phyloP scores from a whole-genome alignment of 2,797 vertebrate genomes.

The Mormyrus proboscirostris region DNA sequence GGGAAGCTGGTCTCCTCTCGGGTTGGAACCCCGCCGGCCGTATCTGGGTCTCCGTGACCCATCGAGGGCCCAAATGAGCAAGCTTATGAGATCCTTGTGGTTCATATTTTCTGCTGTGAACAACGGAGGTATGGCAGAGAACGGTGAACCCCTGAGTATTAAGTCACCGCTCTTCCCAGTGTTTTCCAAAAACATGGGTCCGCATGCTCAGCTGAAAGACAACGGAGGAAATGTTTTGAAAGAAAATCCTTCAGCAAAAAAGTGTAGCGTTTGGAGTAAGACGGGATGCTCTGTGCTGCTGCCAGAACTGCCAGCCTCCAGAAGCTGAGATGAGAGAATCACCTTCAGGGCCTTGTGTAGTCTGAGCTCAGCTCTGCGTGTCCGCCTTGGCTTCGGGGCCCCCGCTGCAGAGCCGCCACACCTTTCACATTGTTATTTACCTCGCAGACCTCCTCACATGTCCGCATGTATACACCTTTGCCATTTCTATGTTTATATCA shows the following conservation, averaged over 20 bases:
- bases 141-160: not conserved
- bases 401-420: not conserved
- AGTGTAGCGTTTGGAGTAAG: not conserved
- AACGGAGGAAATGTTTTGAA: not conserved
- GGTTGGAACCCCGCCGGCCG: not conserved
- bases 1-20: not conserved
- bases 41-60: not conserved
- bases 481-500: not conserved
- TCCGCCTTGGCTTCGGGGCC: not conserved
- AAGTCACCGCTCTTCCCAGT: not conserved
- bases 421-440: not conserved
- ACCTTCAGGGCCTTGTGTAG: not conserved
- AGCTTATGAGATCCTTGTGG: not conserved
- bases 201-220: not conserved
- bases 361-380: not conserved
- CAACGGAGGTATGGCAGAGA: not conserved
- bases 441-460: not conserved
- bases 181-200: not conserved
- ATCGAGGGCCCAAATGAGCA: not conserved
- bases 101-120: not conserved
- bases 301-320: not conserved
- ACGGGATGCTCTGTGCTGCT: not conserved
- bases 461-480: not conserved
- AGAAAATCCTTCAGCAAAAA: not conserved
- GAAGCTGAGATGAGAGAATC: slow-evolving; percentile 2